Evolutionary conservation across 2,797 vertebrate genomes (phyloP), one percentile per base, ranked within the genome.

Genomic region (Urophycis tenuis): DNA sequence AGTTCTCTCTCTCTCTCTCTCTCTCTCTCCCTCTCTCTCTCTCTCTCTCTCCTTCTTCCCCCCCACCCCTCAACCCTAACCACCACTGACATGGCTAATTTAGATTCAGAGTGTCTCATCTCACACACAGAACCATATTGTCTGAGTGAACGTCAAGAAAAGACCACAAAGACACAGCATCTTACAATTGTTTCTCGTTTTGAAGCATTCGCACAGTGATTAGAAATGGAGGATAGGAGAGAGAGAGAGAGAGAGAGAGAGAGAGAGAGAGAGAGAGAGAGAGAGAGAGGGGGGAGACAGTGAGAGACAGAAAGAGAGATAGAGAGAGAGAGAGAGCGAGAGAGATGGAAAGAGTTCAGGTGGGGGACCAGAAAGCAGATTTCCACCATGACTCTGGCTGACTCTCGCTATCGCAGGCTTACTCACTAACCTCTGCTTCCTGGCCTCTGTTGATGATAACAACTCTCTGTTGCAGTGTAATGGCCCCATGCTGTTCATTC

Each of bases 391-490:
- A n/a, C 53, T 60, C 53, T n/a, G 9, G 53, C 53, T 25, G 60
- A 67, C 60, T 67, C 60, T 12, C n/a, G 60, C 25, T 29, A 29
- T 67, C 25, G n/a, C 60, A 67, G 10, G 4, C 60, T 29, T 67
- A 29, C 53, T 64, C 17, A 75, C 72, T 25, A 71, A 73, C 60
- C 76, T 36, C 78, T 35, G 73, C 81, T 82, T 71, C 74, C 75
- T 60, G 71, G 32, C 60, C 60, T 29, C n/a, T 67, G 60, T n/a
- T 67, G 60, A 67, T 6, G 60, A 67, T 67, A 67, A 67, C 60
- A 67, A 72, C 71, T 35, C 72, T 81, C 60, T 76, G 36, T 77
- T 85, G 3, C 49, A 22, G 19, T 71, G 31, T 22, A 71, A 7
- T 19, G 69, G 31, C 69, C 19, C 31, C 33, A 3, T 33, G 69